A percentile compares a stretch with the other conserved stretches of the same genome.
Conservation (phyloP, 2,113 vertebrate species). For the Centropus bengalensis region DNA sequence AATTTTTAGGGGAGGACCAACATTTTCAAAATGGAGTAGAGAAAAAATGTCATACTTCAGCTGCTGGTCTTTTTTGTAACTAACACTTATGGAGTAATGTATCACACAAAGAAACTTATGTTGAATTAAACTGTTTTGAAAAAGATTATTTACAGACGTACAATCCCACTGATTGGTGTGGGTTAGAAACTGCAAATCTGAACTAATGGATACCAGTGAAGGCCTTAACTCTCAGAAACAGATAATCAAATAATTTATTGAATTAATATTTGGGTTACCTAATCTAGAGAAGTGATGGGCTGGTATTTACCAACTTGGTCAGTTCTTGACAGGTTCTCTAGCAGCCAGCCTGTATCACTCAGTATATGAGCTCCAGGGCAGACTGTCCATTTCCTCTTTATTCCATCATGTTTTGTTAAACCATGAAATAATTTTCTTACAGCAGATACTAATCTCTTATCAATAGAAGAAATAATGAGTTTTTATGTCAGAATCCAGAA, state of each 20-base stretch:
- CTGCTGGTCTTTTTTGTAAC: neutral
- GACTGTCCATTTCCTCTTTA: neutral
- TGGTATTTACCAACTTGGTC: neutral
- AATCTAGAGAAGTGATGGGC: neutral
- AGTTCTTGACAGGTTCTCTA: neutral
- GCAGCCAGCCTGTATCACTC: neutral
- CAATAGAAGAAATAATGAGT: neutral
- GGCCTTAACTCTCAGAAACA: neutral
- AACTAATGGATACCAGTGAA: neutral
- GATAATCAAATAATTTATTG: neutral
- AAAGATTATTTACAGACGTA: neutral
- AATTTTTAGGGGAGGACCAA: neutral
- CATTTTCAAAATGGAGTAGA: neutral
- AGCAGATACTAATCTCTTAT: slow-evolving; percentile 33
- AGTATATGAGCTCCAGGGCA: neutral
- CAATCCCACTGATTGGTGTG: neutral
- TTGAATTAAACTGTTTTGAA: neutral
- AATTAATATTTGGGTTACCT: neutral
- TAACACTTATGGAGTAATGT: neutral
- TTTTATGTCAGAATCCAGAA: slow-evolving; percentile 37
- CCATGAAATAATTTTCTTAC: neutral
- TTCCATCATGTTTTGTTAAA: neutral
- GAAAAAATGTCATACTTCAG: neutral
- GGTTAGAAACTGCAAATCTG: neutral
- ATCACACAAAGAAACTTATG: neutral